These are phyloP conservation scores for Drosophila subsilvestris DNA, from an alignment of 2,888 invertebrate genomes.

Conservation along the genomic window DNA sequence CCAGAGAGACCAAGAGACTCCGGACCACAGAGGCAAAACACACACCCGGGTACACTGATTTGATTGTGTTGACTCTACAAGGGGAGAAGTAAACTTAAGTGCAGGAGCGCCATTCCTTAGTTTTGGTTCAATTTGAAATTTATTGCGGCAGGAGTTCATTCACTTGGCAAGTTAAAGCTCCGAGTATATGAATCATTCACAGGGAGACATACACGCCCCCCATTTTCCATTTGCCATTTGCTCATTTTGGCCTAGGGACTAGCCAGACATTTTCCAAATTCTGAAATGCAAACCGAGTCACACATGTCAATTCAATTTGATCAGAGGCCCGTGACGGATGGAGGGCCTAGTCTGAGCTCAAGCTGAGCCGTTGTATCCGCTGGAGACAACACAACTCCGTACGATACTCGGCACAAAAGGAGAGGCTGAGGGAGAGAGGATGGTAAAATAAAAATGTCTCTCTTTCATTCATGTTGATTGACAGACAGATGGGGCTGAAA, in stretches of 20 bases:
- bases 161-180: slow-evolving; percentile 75
- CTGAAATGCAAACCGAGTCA: slow-evolving; percentile 61
- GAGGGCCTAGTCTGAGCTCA: slow-evolving; percentile 34
- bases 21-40: slow-evolving; percentile 19
- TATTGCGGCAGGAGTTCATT: slow-evolving; percentile 78
- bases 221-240: slow-evolving; percentile 11
- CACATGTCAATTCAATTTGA: slow-evolving; percentile 75
- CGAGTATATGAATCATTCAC: slow-evolving; percentile 73
- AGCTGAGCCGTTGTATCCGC: slow-evolving; percentile 27
- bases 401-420: background rate
- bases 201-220: slow-evolving; percentile 22
- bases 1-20: slow-evolving; percentile 41
- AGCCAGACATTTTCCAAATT: slow-evolving; percentile 22
- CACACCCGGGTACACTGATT: slow-evolving; percentile 30
- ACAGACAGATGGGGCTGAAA: slow-evolving; percentile 32
- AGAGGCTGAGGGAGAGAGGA: background rate
- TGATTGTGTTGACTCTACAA: slow-evolving; percentile 67
- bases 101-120: slow-evolving; percentile 47
- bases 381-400: slow-evolving; percentile 16
- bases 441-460: slow-evolving; percentile 60
- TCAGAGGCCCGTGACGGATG: slow-evolving; percentile 51
- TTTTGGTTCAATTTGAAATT: slow-evolving; percentile 74
- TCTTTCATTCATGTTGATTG: slow-evolving; percentile 59
- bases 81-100: slow-evolving; percentile 61
- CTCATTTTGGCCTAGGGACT: slow-evolving; percentile 13